Percentiles rank a stretch among this genome's conserved stretches.
phyloP scores from a whole-genome alignment of 2,113 vertebrate species.

The Mesoclemmys tuberculata region DNA sequence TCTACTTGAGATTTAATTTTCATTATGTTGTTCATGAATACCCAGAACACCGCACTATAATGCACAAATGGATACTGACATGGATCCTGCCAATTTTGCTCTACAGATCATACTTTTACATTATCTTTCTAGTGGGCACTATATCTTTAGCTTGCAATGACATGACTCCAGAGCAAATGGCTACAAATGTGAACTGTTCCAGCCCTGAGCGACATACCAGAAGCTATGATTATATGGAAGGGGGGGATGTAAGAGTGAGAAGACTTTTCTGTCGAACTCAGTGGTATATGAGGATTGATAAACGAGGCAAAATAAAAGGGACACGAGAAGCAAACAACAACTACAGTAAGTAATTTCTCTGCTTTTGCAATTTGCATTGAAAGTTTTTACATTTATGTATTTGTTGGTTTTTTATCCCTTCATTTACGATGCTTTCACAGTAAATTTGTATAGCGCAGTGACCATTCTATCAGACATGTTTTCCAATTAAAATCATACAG shows the following conservation, averaged over 20 bases:
- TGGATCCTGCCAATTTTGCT: conserved; percentile 97
- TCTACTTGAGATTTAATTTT: conserved; percentile 85
- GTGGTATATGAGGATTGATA: conserved; percentile 98
- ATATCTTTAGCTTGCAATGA: conserved; percentile 93
- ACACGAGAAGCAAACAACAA: conserved; percentile 95
- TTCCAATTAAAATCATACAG: conserved; percentile 35
- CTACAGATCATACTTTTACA: conserved; percentile 93
- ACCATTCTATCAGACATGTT: conserved; percentile 13
- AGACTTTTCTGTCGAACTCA: conserved; percentile 97
- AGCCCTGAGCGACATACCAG: conserved; percentile 95
- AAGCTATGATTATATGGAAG: conserved; percentile 99
- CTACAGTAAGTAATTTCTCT: conserved; percentile 90
- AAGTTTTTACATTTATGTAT: background rate
- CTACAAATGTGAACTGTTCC: conserved; percentile 95
- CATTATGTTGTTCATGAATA: conserved; percentile 95
- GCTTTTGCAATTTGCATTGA: background rate
- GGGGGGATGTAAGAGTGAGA: conserved; percentile 96
- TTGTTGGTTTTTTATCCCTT: background rate
- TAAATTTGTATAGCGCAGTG: background rate
- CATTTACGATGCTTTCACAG: background rate
- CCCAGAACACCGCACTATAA: conserved; percentile 96
- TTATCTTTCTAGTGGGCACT: conserved; percentile 91
- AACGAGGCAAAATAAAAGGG: conserved; percentile 93
- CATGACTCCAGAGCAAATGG: conserved; percentile 95
- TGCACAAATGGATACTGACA: conserved; percentile 98